A percentile compares a stretch with the other conserved stretches of the same genome.
phyloP scores from a whole-genome alignment of 2,888 invertebrate genomes.

The Hemithea aestivaria region DNA sequence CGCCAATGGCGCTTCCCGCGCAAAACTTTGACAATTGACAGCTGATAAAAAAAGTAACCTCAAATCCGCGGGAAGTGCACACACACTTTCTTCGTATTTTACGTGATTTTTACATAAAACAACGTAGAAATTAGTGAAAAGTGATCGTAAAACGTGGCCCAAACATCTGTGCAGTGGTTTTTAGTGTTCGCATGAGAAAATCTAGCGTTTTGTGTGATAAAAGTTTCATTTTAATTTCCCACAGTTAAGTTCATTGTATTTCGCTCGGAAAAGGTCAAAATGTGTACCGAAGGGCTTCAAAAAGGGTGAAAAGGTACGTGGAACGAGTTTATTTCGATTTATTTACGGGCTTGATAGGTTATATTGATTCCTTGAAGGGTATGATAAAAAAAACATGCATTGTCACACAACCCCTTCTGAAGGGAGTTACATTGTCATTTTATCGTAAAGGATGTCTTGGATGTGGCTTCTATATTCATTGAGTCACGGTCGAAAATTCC shows the following conservation, averaged over 20 bases:
- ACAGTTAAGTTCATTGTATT: slow-evolving; percentile 16
- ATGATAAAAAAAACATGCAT: slow-evolving; percentile 17
- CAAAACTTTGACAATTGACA: slow-evolving; percentile 14
- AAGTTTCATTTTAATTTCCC: slow-evolving; percentile 17
- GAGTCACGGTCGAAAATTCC: slow-evolving; percentile 9
- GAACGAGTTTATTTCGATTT: slow-evolving; percentile 27
- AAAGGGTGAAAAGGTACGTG: slow-evolving; percentile 23
- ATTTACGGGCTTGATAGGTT: slow-evolving; percentile 24
- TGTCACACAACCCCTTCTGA: slow-evolving; percentile 19
- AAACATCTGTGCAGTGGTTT: slow-evolving; percentile 11
- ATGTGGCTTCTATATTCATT: slow-evolving; percentile 11
- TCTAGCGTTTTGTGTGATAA: slow-evolving; percentile 6
- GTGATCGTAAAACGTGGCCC: slow-evolving; percentile 9
- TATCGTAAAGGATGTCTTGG: slow-evolving; percentile 11
- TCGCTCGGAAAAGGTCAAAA: slow-evolving; percentile 23
- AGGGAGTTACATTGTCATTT: slow-evolving; percentile 19
- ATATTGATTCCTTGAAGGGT: slow-evolving; percentile 20
- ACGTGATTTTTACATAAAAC: slow-evolving; percentile 1
- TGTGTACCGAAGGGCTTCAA: slow-evolving; percentile 17
- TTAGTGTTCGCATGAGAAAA: slow-evolving; percentile 16
- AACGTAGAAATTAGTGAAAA: slow-evolving; percentile 6
- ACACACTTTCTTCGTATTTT: slow-evolving; percentile 1
- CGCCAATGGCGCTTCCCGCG: slow-evolving; percentile 5
- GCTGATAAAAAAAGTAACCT: slow-evolving; percentile 12
- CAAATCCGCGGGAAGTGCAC: not conserved